These are phyloP conservation scores for Merops nubicus DNA, from an alignment of 2,113 vertebrate genomes.

Conservation along the genomic window DNA sequence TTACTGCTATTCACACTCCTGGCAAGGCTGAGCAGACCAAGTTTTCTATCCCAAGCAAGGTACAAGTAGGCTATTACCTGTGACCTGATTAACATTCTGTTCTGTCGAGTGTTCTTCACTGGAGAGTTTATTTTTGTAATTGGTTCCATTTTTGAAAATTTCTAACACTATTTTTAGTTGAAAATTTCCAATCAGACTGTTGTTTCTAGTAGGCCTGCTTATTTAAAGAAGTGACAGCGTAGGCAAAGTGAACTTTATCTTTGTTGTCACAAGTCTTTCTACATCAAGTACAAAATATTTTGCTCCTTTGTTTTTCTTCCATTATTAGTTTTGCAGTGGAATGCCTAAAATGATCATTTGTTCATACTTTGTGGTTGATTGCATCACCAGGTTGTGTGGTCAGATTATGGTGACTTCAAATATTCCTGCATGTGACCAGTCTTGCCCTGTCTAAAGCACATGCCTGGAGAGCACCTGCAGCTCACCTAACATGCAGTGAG, in stretches of 20 bases:
- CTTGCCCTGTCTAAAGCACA: background rate
- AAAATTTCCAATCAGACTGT: conserved; percentile 5
- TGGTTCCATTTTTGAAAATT: background rate
- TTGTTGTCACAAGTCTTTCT: background rate
- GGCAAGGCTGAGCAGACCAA: conserved; percentile 89
- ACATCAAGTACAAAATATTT: background rate
- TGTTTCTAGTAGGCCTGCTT: background rate
- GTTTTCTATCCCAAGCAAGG: conserved; percentile 87
- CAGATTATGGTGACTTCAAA: background rate
- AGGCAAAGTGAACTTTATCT: background rate
- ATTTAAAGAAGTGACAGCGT: background rate
- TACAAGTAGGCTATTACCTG: conserved; percentile 60
- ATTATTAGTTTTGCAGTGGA: background rate
- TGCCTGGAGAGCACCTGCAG: background rate
- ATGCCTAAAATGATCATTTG: background rate
- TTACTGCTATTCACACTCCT: conserved; percentile 88
- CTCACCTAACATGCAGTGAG: background rate
- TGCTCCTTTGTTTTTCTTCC: background rate
- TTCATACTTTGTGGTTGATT: background rate
- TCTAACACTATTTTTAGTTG: conserved; percentile 20
- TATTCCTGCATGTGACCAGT: background rate
- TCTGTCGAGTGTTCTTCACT: background rate
- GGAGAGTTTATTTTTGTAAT: conserved; percentile 20
- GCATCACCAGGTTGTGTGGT: background rate
- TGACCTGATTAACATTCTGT: conserved; percentile 27